Evolutionary conservation across 2,888 invertebrate species (phyloP), one percentile per base, ranked within the genome.

Genomic region (Cecidostiba fungosa): DNA sequence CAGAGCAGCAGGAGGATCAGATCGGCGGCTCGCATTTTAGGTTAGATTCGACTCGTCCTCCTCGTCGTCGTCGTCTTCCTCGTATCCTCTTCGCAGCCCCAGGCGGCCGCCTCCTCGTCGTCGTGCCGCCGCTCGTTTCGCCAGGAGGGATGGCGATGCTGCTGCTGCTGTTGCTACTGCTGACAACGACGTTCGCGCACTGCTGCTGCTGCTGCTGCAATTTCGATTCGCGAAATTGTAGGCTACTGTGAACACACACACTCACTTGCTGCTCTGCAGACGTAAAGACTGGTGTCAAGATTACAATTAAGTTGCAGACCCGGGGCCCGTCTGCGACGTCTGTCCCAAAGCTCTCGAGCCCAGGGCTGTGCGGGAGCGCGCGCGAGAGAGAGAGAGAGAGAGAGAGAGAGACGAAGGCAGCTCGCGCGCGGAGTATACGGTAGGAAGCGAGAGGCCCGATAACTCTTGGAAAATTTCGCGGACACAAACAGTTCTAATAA

Each of bases 11-110:
- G 89, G 86, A 92, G 88, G 88, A 90, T 90, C 85, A 92, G 91
- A 89, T 89, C 91, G 89, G 92, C 90, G 88, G 89, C 90, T 91
- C 91, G 92, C 92, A 93, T 93, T 90, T 92, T 92, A 92, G 92
- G 92, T 92, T 92, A 92, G 86, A 88, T 90, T 89, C 90, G 89
- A 88, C 16, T 43, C 72, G n/a, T 72, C 54, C 77, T 32, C 59
- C 77, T 36, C 39, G 59, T 36, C n/a, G 3, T 59, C 77, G n/a
- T 59, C 77, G 36, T 36, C 77, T 47, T 62, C 77, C 19, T 36
- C 77, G 77, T 59, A 23, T 77, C 59, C 54, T 74, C 74, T 14
- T 74, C 74, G 47, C 16, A 43, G 32, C 47, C 36, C 19, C 47
- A 26, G 62, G 66, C 43, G 26, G 79, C 43, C 32, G 47, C 69